Evolutionary conservation across 2,797 vertebrate species (phyloP), one percentile per base, ranked within the genome.

Genomic region (Lindbergichthys nudifrons): DNA sequence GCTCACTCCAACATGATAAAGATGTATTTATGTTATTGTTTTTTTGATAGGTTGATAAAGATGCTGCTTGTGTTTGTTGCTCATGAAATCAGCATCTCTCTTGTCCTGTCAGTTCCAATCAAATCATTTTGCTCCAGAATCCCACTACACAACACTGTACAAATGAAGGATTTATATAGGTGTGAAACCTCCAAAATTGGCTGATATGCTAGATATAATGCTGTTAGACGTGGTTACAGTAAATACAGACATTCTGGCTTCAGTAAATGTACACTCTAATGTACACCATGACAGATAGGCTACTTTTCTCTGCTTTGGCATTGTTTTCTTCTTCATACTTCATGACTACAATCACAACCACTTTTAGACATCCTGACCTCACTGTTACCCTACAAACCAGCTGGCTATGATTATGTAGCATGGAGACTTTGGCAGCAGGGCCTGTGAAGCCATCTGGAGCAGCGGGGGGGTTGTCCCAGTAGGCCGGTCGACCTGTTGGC

Each of bases 361-460:
- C 74, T 76, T 73, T 23, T 80, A 82, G 74, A 79, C 70, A 76
- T 45, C 76, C 71, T 90, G 90, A 92, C 91, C 90, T 86, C 75
- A 5, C 70, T 43, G 76, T 86, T 82, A 88, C 87, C 89, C 61
- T 23, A 66, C 64, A 32, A 75, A 89, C 61, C 91, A 92, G 90
- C 90, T 91, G 89, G 80, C 50, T 72, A 88, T 91, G 88, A 88
- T 84, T 88, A 92, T 92, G 88, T 69, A 91, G 88, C 66, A 52
- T 32, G 73, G 69, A 79, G 58, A 52, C 63, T 73, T 75, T 89
- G 88, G 84, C 87, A 87, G 87, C 77, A 16, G 70, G 56, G 58
- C 48, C 72, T 2, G 45, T 18, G 60, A 61, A 75, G 84, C 89
- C 91, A 92, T 92, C 90, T 92, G 91, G 83, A 80, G 45, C 73